Evolutionary conservation across 2,888 invertebrate species (phyloP), one percentile per base, ranked within the genome.

Genomic region (Drosophila anomelani): DNA sequence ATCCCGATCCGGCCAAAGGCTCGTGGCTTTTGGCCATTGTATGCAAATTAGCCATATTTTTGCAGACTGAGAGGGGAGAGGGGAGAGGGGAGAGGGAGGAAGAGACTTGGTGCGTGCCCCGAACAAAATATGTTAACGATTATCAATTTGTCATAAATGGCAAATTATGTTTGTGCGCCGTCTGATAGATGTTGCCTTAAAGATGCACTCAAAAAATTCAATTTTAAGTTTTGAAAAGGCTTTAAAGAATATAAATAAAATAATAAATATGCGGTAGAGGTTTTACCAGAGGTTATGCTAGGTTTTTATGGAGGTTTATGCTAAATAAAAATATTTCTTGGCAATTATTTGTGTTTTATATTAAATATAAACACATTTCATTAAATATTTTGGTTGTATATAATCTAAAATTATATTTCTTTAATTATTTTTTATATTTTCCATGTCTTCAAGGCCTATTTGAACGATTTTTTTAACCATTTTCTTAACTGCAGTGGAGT

Each of bases 141-240:
- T 89, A 85, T 89, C 89, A 85, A 85, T 85, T 85, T 85, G 85
- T 85, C 85, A 89, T 89, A 85, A 85, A 85, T 85, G 85, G 85
- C 69, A 77, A 69, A 77, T 73, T 73, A 66, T 66, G 73, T 59
- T 66, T 74, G 41, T 58, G 57, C 51, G 32, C 61, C 26, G 46
- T 60, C 87, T 80, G 81, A 88, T 85, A 88, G 83, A 85, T 82
- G 83, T 75, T 85, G 69, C 56, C 47, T 57, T 7, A 6, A 4
- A 23, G 38, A 13, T 60, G 10, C 60, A 60, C 60, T 57, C 0
- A 9, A 9, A 29, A 39, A 39, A 13, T 1, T 2, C 4, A 4
- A 13, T 1, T n/a, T 46, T 0, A 10, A 4, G 3, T 9, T 5
- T 46, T n/a, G 1, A 26, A 1, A 26, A 7, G 0, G 26, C 9